Base-by-base conservation (phyloP, 2,888 invertebrate species). In the Mechanitis messenoides region DNA sequence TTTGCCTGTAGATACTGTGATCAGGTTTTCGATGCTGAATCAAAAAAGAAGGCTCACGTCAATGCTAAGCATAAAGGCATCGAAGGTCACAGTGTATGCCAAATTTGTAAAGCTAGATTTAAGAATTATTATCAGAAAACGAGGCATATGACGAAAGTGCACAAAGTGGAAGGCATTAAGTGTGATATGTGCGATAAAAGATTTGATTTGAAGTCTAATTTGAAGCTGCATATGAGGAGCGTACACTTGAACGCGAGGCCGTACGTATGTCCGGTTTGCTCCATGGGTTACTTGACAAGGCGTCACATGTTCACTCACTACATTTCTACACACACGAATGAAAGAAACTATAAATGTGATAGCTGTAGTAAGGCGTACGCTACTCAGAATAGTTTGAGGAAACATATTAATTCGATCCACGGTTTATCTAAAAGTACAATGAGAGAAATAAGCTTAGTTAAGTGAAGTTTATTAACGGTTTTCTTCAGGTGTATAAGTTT, bases 341-440 rank as follows among this genome's bases (percentile, higher is more conserved):
- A 92, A 50, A 85, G 90, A 45, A 88, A 86, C 33, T 92, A 91
- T 62, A 90, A 92, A 60, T 93, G 93, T 67, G 92, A 92, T 12
- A 82, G 92, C 0, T 93, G 93, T 68, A 91, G 91, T 0, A 92
- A 91, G 60, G 92, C 91, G 68, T 91, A 87, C 60, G 87, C 87
- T 0, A 89, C 87, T 3, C 86, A 87, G 70, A 87, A 83, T 56
- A 86, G 87, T 62, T 82, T 79, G 56, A 71, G 85, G 33, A 87
- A 86, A 63, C 89, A 89, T 63, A 83, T 89, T 85, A 89, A 85
- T 72, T 89, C 87, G 62, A 87, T 83, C 63, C 88, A 88, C 57
- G 87, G 83, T 2, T 77, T 83, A 5, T 68, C 77, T 0, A 80
- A 79, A 61, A 72, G 64, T 45, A 62, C 67, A 11, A 55, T 71